Percentiles rank a stretch among this genome's conserved stretches.
phyloP scores from a whole-genome alignment of 2,797 vertebrate genomes.

The Catharus ustulatus region DNA sequence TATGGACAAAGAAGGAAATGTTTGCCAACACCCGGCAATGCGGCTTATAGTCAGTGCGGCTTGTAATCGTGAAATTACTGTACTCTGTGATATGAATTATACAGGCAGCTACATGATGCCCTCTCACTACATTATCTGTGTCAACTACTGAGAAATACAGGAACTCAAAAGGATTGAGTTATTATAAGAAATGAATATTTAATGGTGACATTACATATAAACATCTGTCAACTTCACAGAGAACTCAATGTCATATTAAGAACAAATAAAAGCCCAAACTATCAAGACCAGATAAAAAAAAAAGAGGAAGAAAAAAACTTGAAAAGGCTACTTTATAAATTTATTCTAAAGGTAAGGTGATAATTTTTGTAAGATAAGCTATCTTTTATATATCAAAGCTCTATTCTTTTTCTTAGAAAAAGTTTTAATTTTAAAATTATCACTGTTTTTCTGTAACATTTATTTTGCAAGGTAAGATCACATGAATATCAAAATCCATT shows the following conservation, averaged over 20 bases:
- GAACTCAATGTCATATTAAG: background rate
- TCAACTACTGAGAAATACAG: background rate
- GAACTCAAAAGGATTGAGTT: background rate
- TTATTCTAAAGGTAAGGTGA: background rate
- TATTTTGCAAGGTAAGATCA: background rate
- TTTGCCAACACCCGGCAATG: no score
- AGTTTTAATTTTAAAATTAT: background rate
- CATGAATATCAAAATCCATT: background rate
- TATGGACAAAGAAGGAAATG: no score
- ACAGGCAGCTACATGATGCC: background rate
- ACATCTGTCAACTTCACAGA: background rate
- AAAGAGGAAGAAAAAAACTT: background rate
- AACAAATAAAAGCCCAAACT: background rate
- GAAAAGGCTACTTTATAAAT: background rate
- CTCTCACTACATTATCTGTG: background rate
- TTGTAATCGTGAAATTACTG: no score
- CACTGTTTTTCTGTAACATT: background rate
- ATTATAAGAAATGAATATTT: background rate
- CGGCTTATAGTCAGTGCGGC: no score
- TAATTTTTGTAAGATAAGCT: background rate
- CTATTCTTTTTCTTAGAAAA: background rate
- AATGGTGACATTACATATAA: background rate
- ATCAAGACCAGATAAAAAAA: background rate
- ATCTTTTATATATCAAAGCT: background rate
- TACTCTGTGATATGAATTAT: background rate